A percentile compares a stretch with the other conserved stretches of the same genome.
Evolutionary conservation across 2,113 vertebrate species (phyloP).

Genomic region (Cichladusa arquata): DNA sequence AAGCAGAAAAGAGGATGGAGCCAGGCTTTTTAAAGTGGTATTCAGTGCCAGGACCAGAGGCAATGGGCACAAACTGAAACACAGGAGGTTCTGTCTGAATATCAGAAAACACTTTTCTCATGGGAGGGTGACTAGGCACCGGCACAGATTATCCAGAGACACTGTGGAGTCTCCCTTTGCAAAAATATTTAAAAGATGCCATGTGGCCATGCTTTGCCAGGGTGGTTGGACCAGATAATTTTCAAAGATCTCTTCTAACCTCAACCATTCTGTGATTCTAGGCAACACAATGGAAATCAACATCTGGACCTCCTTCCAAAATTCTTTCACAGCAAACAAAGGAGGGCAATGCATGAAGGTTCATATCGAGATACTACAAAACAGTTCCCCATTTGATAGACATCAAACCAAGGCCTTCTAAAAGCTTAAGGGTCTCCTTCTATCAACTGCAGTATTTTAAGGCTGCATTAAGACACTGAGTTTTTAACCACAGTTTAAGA

Average conservation of each 20-base stretch:
- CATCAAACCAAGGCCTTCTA: neutral
- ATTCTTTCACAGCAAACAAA: neutral
- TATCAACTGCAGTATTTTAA: neutral
- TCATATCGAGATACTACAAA: neutral
- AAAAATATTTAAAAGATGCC: neutral
- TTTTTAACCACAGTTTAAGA: neutral
- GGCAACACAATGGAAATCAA: neutral
- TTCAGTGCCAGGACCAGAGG: neutral
- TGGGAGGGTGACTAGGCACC: neutral
- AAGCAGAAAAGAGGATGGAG: neutral
- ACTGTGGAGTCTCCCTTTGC: neutral
- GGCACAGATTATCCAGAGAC: neutral
- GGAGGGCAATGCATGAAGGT: neutral
- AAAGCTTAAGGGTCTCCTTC: neutral
- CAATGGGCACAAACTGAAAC: neutral
- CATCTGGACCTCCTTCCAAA: neutral
- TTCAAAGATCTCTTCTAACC: neutral
- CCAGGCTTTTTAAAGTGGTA: neutral
- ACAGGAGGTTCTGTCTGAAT: neutral
- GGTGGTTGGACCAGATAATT: neutral
- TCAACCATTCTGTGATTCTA: neutral
- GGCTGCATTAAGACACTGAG: neutral
- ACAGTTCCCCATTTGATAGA: neutral
- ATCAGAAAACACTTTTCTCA: neutral
- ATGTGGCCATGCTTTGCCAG: neutral